Percentiles rank a stretch among this genome's conserved stretches.
These are phyloP conservation scores for Enteromius radiatus DNA, from an alignment of 2,797 vertebrate genomes.

Conservation along the genomic window DNA sequence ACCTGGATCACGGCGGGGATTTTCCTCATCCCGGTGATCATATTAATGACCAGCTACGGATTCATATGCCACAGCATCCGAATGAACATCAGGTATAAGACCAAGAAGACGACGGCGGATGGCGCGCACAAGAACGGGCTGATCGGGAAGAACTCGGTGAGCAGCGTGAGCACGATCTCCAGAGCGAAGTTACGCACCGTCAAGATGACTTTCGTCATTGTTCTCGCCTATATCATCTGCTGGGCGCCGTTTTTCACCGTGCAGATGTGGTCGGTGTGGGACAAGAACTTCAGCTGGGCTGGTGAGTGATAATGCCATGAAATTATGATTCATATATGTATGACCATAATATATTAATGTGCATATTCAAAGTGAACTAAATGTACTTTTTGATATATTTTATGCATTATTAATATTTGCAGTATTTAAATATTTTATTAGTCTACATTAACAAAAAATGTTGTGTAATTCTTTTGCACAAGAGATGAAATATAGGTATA, in stretches of 20 bases:
- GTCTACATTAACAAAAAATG: not conserved
- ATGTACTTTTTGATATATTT: not conserved
- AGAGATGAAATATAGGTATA: not conserved
- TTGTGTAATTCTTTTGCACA: not conserved
- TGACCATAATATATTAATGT: too few relatives aligned
- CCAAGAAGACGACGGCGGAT: constrained; percentile 59
- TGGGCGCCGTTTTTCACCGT: constrained; percentile 94
- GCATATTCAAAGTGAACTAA: not conserved
- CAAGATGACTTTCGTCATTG: constrained; percentile 98
- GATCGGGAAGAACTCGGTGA: constrained; percentile 84
- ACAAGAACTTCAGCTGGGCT: constrained; percentile 80
- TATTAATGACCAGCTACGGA: constrained; percentile 88
- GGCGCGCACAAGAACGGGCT: constrained; percentile 73
- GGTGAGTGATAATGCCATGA: constrained; percentile 75
- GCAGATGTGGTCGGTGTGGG: constrained; percentile 98
- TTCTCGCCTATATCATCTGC: constrained; percentile 90
- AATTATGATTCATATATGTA: too few relatives aligned
- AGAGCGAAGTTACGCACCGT: constrained; percentile 94
- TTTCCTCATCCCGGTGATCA: constrained; percentile 87
- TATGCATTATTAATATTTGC: not conserved
- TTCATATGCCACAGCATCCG: constrained; percentile 94
- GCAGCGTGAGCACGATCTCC: constrained; percentile 88
- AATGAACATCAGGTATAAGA: constrained; percentile 88
- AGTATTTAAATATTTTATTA: not conserved
- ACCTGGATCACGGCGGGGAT: constrained; percentile 93